Conservation (phyloP, 2,113 vertebrate genomes). For the Megaceryle maxima region DNA sequence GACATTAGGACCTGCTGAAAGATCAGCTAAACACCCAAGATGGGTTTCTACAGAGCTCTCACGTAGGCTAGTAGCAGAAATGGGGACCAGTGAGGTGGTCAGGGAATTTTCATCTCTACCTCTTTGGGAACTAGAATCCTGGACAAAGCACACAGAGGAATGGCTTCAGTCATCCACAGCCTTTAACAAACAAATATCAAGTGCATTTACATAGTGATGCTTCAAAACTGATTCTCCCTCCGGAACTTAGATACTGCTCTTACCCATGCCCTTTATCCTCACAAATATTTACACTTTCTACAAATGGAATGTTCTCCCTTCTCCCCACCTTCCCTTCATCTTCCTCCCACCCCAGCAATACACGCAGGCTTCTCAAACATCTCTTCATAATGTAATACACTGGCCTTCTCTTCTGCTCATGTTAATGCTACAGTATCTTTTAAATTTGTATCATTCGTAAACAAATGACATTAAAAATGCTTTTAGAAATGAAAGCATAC, state of each 20-base stretch:
- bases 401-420: background rate
- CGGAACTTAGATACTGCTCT: background rate
- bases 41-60: background rate
- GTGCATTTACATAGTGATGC: background rate
- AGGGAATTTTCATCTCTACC: background rate
- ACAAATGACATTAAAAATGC: background rate
- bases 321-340: background rate
- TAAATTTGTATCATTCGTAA: background rate
- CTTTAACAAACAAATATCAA: background rate
- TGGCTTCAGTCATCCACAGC: background rate
- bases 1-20: background rate
- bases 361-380: background rate
- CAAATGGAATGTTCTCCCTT: background rate
- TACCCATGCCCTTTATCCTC: background rate
- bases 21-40: background rate
- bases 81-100: background rate
- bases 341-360: background rate
- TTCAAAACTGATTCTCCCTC: background rate
- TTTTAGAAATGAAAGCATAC: background rate
- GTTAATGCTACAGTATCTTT: background rate
- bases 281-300: background rate
- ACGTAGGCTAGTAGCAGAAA: background rate
- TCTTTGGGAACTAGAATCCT: background rate
- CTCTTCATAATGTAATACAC: background rate
- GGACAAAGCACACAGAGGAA: background rate